Conservation (phyloP, 2,888 invertebrate genomes). For the Anticlea derivata region DNA sequence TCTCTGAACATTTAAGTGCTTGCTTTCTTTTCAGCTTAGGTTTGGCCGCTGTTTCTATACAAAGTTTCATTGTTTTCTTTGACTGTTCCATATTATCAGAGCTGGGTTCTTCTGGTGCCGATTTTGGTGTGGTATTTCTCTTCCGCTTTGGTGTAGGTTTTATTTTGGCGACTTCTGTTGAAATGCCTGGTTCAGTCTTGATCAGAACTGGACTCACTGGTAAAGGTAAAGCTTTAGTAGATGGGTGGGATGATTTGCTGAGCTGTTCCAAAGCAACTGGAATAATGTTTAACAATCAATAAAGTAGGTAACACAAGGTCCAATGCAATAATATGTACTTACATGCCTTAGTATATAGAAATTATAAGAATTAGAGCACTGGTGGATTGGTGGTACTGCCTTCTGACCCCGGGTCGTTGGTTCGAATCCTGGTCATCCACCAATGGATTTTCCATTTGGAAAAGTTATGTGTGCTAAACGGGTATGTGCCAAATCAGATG, state of each 20-base stretch:
- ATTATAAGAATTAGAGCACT: no score
- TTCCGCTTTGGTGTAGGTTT: not conserved
- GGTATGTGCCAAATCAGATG: no score
- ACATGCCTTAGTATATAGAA: no score
- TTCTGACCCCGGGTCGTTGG: no score
- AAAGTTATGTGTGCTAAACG: no score
- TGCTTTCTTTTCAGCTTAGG: not conserved
- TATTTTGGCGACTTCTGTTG: not conserved
- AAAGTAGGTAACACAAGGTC: no score
- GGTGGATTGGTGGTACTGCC: no score
- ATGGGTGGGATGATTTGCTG: not conserved
- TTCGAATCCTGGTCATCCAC: no score
- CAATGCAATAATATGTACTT: no score
- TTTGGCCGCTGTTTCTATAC: not conserved
- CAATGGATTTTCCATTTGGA: no score
- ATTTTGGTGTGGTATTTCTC: not conserved
- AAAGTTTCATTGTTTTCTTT: not conserved
- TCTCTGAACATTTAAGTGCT: not conserved
- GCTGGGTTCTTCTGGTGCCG: not conserved
- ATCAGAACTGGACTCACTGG: not conserved
- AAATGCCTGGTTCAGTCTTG: not conserved
- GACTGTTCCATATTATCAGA: not conserved
- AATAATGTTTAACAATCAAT: not conserved
- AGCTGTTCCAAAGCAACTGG: slow-evolving; percentile 21
- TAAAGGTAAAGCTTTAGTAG: not conserved